Percentiles rank a stretch among this genome's conserved stretches.
phyloP scores from a whole-genome alignment of 92 coral and sea anemone genomes.

The Porites cylindrica region DNA sequence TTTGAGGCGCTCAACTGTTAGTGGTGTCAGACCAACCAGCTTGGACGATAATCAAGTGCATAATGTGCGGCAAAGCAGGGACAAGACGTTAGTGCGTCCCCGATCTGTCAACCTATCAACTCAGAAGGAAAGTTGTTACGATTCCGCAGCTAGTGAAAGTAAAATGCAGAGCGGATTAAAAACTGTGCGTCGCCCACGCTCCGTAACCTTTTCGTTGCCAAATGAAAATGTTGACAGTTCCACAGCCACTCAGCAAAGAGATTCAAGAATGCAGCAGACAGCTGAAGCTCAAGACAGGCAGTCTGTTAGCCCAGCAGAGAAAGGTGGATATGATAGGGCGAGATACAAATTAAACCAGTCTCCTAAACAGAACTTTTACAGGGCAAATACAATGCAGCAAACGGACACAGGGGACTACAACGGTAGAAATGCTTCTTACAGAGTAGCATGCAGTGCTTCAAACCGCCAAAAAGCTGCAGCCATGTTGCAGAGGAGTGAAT shows the following conservation, averaged over 20 bases:
- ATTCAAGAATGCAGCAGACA: constrained; percentile 10
- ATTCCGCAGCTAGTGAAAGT: constrained; percentile 11
- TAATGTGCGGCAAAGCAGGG: constrained; percentile 19
- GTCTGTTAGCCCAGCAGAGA: background rate
- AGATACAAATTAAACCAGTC: constrained; percentile 15
- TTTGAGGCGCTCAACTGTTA: constrained; percentile 1
- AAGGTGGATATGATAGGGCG: constrained; percentile 8
- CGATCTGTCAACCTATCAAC: constrained; percentile 42
- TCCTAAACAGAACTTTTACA: constrained; percentile 14
- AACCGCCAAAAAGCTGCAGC: constrained; percentile 38
- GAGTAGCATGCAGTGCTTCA: constrained; percentile 4
- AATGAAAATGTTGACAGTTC: constrained; percentile 2
- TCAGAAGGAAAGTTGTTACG: background rate
- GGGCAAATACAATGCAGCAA: background rate
- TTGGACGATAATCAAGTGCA: constrained; percentile 28
- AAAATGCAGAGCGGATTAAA: background rate
- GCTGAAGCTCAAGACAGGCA: constrained; percentile 1
- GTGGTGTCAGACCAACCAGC: constrained; percentile 21
- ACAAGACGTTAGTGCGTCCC: constrained; percentile 32
- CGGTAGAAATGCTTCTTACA: constrained; percentile 18
- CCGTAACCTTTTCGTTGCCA: constrained; percentile 34
- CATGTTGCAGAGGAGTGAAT: constrained; percentile 10
- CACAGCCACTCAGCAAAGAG: background rate
- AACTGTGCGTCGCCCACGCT: constrained; percentile 50
- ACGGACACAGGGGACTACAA: background rate